Conservation (phyloP, 2,888 invertebrate species). For the Dione vanillae region DNA sequence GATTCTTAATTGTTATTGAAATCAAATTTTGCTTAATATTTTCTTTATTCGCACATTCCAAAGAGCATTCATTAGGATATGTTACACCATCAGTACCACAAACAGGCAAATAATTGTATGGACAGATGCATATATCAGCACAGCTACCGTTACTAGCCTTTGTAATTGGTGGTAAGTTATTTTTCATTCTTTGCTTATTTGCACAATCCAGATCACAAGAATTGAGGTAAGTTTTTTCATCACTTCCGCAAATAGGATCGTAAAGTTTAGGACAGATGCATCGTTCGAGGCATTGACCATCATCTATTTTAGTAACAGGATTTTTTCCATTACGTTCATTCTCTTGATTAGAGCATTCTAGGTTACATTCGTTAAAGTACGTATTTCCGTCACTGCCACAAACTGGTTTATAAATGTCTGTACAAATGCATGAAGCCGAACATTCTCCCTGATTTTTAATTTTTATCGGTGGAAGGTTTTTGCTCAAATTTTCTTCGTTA, state of each 20-base stretch:
- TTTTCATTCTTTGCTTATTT: constrained; percentile 24
- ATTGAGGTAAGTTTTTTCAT: constrained; percentile 21
- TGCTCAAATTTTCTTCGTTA: constrained; percentile 35
- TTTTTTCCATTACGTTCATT: constrained; percentile 14
- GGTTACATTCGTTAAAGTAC: constrained; percentile 38
- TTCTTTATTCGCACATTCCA: constrained; percentile 41
- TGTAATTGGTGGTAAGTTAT: constrained; percentile 13
- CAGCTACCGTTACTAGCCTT: constrained; percentile 36
- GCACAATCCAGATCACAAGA: constrained; percentile 22
- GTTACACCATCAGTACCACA: constrained; percentile 49
- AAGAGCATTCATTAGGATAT: constrained; percentile 44
- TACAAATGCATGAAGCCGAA: constrained; percentile 35
- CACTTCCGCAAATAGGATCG: constrained; percentile 36
- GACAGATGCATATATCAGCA: constrained; percentile 38
- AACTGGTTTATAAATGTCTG: constrained; percentile 39
- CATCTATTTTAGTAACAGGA: background rate
- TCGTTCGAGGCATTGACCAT: constrained; percentile 33
- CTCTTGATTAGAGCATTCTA: constrained; percentile 37
- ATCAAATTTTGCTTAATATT: constrained; percentile 11
- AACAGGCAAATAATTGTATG: constrained; percentile 43
- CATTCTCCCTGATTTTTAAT: constrained; percentile 38
- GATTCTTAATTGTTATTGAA: constrained; percentile 16
- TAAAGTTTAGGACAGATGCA: constrained; percentile 40
- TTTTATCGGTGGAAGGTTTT: constrained; percentile 23
- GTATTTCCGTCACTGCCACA: constrained; percentile 49